Evolutionary conservation across 2,113 vertebrate species (phyloP), one percentile per base, ranked within the genome.

Genomic region (Eretmochelys imbricata): DNA sequence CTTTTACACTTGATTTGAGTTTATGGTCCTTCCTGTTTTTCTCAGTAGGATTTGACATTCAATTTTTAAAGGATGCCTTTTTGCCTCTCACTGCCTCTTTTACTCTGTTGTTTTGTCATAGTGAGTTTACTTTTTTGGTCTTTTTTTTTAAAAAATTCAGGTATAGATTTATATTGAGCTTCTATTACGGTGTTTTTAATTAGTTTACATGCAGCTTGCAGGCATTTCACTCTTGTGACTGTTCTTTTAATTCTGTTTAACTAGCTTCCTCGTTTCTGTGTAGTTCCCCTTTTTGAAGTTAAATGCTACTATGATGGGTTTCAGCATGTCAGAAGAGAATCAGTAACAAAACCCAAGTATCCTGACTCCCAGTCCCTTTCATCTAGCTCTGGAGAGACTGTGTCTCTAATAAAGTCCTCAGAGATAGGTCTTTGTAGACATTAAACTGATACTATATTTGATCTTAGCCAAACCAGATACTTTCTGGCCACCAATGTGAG

Each of bases 401-500:
- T 88, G 85, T 80, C 91, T 86, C 91, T 54, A 88, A 79, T 0
- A 0, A 50, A 79, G 85, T 84, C 81, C 93, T 90, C 83, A 38
- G 57, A 86, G 38, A 78, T 16, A 46, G 42, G 10, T 27, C 72
- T 46, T 27, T 25, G 11, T 42, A 76, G 22, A 24, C 25, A 50
- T 14, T 48, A 49, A 80, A 49, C 19, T 38, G 65, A 65, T n/a
- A 65, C 8, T 20, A 89, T 72, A 91, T 92, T 93, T 0, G 31
- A 94, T 94, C 16, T 69, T 88, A 81, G 94, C 72, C 53, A 95
- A 83, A 54, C 4, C 79, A 92, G 84, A 42, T 94, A 38, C 92
- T 87, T 89, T 91, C 79, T 53, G 85, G 79, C 31, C n/a, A 89
- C 10, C 8, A 51, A 65, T 46, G 82, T 5, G 2, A 93, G 65